phyloP scores from a whole-genome alignment of 2,888 invertebrate genomes.

The Kryphioiulus occultus region DNA sequence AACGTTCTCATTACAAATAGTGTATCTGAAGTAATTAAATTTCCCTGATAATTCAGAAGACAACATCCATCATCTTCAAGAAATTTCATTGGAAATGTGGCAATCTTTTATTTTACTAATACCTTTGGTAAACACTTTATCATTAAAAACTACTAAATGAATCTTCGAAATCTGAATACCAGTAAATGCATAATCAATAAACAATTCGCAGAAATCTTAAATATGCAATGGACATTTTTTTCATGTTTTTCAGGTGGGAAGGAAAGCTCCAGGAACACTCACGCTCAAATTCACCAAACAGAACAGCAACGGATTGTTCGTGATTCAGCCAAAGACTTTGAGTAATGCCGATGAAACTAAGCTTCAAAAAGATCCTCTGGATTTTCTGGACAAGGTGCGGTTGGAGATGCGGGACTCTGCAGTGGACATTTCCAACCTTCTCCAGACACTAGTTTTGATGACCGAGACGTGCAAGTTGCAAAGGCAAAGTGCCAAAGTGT shows the following conservation, averaged over 20 bases:
- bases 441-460: constrained; percentile 49
- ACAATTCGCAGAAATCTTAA: no score
- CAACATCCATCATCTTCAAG: no score
- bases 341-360: constrained; percentile 47
- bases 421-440: constrained; percentile 4
- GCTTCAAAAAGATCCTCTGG: constrained; percentile 42
- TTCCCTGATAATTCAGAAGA: no score
- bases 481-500: constrained; percentile 47
- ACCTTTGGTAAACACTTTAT: no score
- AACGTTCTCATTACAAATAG: no score
- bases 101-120: no score
- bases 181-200: no score
- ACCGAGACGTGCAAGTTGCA: constrained; percentile 51
- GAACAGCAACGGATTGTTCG: constrained; percentile 41
- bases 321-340: constrained; percentile 51
- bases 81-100: no score
- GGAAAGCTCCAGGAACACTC: constrained; percentile 51
- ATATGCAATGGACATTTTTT: no score
- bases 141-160: no score
- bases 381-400: constrained; percentile 45
- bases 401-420: constrained; percentile 20
- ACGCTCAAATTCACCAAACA: constrained; percentile 52
- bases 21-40: no score
- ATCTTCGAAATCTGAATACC: no score
- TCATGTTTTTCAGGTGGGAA: constrained; percentile 48